These are phyloP conservation scores for Phymorhynchus buccinoides DNA, from an alignment of 1,140 invertebrate genomes.

Conservation along the genomic window DNA sequence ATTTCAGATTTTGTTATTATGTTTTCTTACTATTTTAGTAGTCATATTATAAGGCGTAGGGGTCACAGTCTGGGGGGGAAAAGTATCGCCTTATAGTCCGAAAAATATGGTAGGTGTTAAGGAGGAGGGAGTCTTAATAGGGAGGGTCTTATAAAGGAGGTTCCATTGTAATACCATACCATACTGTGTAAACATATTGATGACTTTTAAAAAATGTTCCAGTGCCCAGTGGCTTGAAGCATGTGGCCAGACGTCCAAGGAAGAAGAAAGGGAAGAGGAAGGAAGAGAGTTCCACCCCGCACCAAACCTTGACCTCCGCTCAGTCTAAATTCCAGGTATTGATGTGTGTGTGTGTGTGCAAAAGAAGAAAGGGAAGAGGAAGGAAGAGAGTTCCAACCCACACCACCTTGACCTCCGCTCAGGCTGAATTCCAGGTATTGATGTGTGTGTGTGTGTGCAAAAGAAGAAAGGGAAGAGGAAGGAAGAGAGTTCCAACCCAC, in stretches of 20 bases:
- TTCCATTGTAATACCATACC: not conserved
- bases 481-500: too few species aligned
- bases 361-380: too few species aligned
- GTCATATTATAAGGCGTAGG: too few species aligned
- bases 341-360: not conserved
- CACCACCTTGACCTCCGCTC: not conserved
- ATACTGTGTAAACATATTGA: too few species aligned
- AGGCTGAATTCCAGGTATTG: not conserved
- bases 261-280: not conserved
- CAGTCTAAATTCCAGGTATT: slow-evolving; percentile 26
- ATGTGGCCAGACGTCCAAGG: not conserved
- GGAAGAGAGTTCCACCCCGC: not conserved
- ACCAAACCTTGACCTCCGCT: not conserved
- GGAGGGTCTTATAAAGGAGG: not conserved
- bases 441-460: not conserved
- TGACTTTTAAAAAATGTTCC: not conserved
- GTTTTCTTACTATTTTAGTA: too few species aligned
- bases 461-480: too few species aligned
- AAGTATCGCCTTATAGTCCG: too few species aligned
- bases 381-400: too few species aligned
- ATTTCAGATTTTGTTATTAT: too few species aligned
- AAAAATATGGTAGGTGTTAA: not conserved
- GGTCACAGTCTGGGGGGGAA: too few species aligned
- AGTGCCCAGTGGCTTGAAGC: slow-evolving; percentile 20
- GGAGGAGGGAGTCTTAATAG: not conserved